Percentiles rank a stretch among this genome's conserved stretches.
phyloP scores from a whole-genome alignment of 2,888 invertebrate genomes.

The Nephrotoma appendiculata region DNA sequence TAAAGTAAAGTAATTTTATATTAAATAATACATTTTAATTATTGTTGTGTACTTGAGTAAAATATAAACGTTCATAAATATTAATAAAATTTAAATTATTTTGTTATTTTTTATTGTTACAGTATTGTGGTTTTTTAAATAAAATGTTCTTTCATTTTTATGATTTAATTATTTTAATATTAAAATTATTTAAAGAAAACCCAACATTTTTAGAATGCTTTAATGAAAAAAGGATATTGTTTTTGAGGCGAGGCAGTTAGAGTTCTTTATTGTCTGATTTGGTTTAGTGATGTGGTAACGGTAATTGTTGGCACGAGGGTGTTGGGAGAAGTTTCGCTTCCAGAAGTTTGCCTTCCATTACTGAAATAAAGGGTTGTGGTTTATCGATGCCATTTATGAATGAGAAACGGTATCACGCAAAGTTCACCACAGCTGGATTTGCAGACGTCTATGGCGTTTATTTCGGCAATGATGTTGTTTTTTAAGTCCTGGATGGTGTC shows the following conservation, averaged over 20 bases:
- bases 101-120: background rate
- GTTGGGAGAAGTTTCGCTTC: too few relatives aligned
- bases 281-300: background rate
- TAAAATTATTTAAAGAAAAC: background rate
- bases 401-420: too few relatives aligned
- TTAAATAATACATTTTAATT: background rate
- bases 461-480: too few relatives aligned
- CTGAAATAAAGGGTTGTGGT: too few relatives aligned
- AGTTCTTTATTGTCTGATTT: background rate
- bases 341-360: too few relatives aligned
- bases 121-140: background rate
- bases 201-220: background rate
- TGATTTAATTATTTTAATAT: background rate
- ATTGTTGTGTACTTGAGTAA: background rate
- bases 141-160: background rate
- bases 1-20: background rate
- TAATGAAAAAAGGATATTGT: background rate
- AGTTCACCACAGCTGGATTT: too few relatives aligned
- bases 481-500: too few relatives aligned
- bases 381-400: too few relatives aligned
- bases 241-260: background rate
- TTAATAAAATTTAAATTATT: background rate
- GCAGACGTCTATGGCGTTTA: too few relatives aligned
- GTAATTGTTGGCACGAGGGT: too few relatives aligned
- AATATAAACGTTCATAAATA: background rate